A percentile compares a stretch with the other conserved stretches of the same genome.
Conservation (phyloP, 1,140 invertebrate species). For the Brachionus plicatilis region DNA sequence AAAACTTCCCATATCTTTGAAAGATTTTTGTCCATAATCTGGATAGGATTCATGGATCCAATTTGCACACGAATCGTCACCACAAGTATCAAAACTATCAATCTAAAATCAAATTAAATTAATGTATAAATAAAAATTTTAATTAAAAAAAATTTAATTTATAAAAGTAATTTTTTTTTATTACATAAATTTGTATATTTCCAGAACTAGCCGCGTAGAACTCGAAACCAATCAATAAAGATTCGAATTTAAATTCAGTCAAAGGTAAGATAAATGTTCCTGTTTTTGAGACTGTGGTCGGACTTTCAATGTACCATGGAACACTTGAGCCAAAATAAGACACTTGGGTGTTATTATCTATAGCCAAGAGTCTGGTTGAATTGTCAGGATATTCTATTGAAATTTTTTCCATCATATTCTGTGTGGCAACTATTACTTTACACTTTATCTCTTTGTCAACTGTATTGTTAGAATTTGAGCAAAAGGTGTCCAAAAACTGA, state of each 20-base stretch:
- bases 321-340: neutral
- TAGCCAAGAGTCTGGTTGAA: neutral
- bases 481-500: neutral
- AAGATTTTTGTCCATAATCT: neutral
- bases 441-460: neutral
- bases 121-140: neutral
- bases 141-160: neutral
- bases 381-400: neutral
- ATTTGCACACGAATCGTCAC: neutral
- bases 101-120: neutral
- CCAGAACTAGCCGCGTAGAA: neutral
- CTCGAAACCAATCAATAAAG: neutral
- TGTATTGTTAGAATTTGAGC: neutral
- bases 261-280: neutral
- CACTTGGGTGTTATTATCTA: neutral
- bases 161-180: neutral
- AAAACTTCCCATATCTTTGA: neutral
- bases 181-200: neutral
- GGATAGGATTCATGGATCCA: neutral
- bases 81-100: neutral
- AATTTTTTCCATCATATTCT: neutral
- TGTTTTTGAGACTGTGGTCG: neutral
- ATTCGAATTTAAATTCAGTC: slow-evolving; percentile 9
- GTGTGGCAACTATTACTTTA: neutral
- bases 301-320: neutral